Conservation (phyloP, 2,888 invertebrate genomes). For the Tyria jacobaeae region DNA sequence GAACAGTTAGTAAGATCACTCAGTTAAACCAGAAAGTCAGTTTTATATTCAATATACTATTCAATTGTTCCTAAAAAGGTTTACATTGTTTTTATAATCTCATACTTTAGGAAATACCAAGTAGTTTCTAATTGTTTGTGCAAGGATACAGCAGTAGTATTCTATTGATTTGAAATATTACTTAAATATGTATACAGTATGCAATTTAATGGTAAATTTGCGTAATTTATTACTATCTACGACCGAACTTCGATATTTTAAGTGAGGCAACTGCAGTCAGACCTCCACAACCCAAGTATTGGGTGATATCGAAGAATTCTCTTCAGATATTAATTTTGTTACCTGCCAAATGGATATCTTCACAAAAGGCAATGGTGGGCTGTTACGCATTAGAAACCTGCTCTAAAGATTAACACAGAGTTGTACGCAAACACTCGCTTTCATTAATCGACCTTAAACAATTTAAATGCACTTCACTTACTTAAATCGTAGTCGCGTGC, state of each 20-base stretch:
- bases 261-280: too few species aligned
- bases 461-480: conserved; percentile 57
- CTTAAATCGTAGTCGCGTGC: conserved; percentile 72
- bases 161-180: background rate
- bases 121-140: background rate
- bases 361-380: too few species aligned
- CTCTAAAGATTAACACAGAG: conserved; percentile 3
- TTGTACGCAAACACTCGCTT: conserved; percentile 35
- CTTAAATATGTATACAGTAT: too few species aligned
- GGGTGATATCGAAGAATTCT: too few species aligned
- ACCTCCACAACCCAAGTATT: too few species aligned
- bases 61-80: background rate
- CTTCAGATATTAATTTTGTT: too few species aligned
- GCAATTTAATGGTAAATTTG: too few species aligned
- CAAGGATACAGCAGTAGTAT: background rate
- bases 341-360: too few species aligned
- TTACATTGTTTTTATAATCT: background rate
- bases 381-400: too few species aligned
- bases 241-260: too few species aligned
- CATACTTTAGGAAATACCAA: background rate
- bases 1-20: background rate
- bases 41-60: background rate
- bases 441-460: conserved; percentile 52
- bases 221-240: too few species aligned
- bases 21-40: background rate